Evolutionary conservation across 2,113 vertebrate genomes (phyloP), one percentile per base, ranked within the genome.

Genomic region (Podilymbus podiceps): DNA sequence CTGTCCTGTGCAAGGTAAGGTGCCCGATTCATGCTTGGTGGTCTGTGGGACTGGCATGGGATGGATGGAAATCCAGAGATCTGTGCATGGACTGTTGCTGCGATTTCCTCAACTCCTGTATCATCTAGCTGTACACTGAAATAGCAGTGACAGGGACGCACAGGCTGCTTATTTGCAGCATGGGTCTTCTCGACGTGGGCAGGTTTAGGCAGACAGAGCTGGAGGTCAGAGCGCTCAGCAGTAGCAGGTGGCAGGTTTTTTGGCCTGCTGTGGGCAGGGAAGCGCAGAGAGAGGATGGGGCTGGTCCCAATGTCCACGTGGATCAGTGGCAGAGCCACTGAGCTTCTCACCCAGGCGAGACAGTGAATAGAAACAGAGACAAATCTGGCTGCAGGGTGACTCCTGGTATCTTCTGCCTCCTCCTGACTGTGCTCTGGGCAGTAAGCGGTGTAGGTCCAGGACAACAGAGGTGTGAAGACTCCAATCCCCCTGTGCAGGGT

Each of bases 1-100:
- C 66, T 97, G 96, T 64, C 63, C 53, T 14, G 62, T 93, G 33
- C 89, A 78, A 96, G 96, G 96, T 97, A 92, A 95, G 80, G 46
- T 42, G 72, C 31, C 82, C 0, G 2, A 8, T 60, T 68, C 27
- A 12, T 14, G 16, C 59, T 84, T 0, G 1, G 3, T 53, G 42
- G 3, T 33, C 75, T 74, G 25, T 67, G 68, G 25, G 56, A 63
- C 30, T 86, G 68, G 28, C 15, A 33, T 11, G 44, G 72, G 52
- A 67, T 53, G 56, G 49, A 50, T 60, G 78, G 74, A 74, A 87
- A 49, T 16, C 5, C 38, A 86, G 75, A 86, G 46, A 60, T 56
- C 17, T 63, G 31, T 50, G 60, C 33, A 11, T 15, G 56, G 47
- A 35, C 9, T 25, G 13, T 47, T 8, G 58, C 52, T 30, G 20